Evolutionary conservation across 2,888 invertebrate species (phyloP), one percentile per base, ranked within the genome.

Genomic region (Allophyes oxyacanthae): DNA sequence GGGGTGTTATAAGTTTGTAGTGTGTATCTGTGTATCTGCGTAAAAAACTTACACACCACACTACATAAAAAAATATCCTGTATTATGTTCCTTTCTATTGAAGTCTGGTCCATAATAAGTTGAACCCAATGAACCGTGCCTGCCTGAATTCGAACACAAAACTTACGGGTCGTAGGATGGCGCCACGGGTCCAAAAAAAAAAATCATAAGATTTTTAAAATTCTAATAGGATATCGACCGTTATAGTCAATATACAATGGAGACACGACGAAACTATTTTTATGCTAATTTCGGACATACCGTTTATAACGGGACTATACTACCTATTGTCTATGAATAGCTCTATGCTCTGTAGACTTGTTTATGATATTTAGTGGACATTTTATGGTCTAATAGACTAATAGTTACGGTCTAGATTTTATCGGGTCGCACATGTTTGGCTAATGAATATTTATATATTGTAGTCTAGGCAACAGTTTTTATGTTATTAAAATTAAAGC

Each of bases 251-350:
- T 15, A 15, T n/a, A 32, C 41, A 26, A 49, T 37, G 40, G 6
- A 60, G 33, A 45, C 41, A 40, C 38, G 30, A 36, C 26, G 26
- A 13, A 64, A 52, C 56, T 10, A 70, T 66, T 66, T 66, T 64
- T 38, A 66, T 70, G 66, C 28, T 28, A 66, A 66, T 65, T 46
- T 11, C 5, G 32, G 10, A 45, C 26, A 46, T 52, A 69, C 64
- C 65, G 66, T 64, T 52, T 38, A 30, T 57, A 66, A 66, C 66
- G 66, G 66, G 5, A 51, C 7, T n/a, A 9, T 15, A 13, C 37
- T 34, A 10, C 20, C n/a, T 25, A 52, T 57, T 57, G 65, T 45
- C 15, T 64, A 48, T 57, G 41, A 10, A 44, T 8, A 30, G 26
- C 38, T 46, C 42, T 48, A 37, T 34, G 32, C 4, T 10, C 10